Evolutionary conservation across 2,113 vertebrate species (phyloP), one percentile per base, ranked within the genome.

Genomic region (Meriones unguiculatus): DNA sequence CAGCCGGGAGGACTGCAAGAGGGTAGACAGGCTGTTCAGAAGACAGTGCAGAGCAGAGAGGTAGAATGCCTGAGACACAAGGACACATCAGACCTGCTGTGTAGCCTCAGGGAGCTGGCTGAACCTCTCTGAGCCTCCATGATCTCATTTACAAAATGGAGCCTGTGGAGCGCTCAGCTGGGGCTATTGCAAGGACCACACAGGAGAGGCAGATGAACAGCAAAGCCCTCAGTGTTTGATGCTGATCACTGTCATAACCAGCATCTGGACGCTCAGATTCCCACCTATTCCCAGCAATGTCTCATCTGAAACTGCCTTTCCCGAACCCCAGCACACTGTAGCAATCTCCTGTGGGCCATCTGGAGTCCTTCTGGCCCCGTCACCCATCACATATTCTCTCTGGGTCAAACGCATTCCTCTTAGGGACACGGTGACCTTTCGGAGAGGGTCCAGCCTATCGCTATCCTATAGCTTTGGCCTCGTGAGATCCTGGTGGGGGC

Each of bases 151-250:
- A 10, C 15, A 52, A 77, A 85, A 64, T 41, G n/a, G 30, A 70
- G 72, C 3, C 24, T 24, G 12, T 2, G 7, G 7, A 9, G 28
- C 14, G 2, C 28, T 41, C 25, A 13, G 2, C 30, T 13, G 2
- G 18, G 20, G 59, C 77, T 62, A n/a, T 10, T 7, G 28, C 7
- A 38, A 70, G 86, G 50, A 38, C n/a, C 52, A 11, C 9, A 0
- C 0, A 46, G 46, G 7, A 38, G 22, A 13, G 2, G 64, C 65
- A 32, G 35, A 13, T 35, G 10, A 50, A 65, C 24, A 10, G 17
- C 54, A 12, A 20, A n/a, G 50, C 28, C 17, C 9, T n/a, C 7
- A 10, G 22, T 5, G 20, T 18, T 3, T 2, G 24, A 24, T 1
- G 4, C 18, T 35, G 0, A 30, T 18, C n/a, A 30, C 15, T 41